Conservation (phyloP, 1,140 invertebrate species). For the Tetragnatha versicolor region DNA sequence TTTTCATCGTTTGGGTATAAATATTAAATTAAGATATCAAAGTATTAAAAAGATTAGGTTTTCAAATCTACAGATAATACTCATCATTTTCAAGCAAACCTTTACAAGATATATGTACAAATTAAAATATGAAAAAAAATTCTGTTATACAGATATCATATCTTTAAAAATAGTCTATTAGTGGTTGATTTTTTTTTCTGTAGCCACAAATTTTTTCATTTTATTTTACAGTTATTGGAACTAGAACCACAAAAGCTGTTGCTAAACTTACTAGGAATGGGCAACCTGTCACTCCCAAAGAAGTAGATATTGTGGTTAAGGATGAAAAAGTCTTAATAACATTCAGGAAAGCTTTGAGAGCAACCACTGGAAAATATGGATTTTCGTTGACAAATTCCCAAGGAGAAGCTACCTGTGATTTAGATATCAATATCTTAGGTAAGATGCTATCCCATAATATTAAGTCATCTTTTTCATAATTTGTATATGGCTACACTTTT, state of each 20-base stretch:
- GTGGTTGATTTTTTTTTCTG: not conserved
- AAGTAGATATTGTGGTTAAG: constrained; percentile 84
- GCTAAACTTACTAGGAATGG: constrained; percentile 89
- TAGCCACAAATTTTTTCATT: not conserved
- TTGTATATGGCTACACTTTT: too few species aligned
- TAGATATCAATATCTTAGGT: constrained; percentile 76
- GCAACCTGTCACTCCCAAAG: constrained; percentile 84
- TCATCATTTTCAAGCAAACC: too few species aligned
- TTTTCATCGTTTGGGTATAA: too few species aligned
- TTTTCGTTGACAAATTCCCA: constrained; percentile 86
- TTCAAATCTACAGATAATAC: too few species aligned
- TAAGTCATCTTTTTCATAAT: not conserved
- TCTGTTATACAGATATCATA: too few species aligned
- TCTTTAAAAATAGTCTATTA: too few species aligned
- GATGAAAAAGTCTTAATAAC: constrained; percentile 89
- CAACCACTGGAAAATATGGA: constrained; percentile 81
- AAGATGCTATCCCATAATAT: too few species aligned
- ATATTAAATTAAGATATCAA: too few species aligned
- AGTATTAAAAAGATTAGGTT: too few species aligned
- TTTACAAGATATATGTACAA: too few species aligned
- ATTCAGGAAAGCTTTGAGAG: constrained; percentile 83
- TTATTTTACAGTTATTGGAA: constrained; percentile 76
- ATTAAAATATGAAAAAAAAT: too few species aligned
- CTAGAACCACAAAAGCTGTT: constrained; percentile 83
- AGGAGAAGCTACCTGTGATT: constrained; percentile 84